Base-by-base conservation (phyloP, 1,140 invertebrate genomes). In the Archivesica marissinica region DNA sequence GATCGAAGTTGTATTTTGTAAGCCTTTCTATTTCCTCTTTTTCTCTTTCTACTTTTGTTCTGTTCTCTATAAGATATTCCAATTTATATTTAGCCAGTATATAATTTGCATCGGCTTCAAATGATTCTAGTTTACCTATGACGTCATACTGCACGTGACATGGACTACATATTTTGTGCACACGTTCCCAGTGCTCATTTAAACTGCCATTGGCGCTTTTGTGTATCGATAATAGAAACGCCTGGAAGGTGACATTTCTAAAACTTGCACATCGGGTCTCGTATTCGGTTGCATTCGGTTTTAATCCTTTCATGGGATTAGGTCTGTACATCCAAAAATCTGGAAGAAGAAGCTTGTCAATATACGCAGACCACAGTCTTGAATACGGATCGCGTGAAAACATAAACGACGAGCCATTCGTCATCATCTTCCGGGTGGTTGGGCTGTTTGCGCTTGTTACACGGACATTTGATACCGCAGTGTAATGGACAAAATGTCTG, bases 331-430 rank as follows among this genome's bases (percentile, higher is more conserved):
- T 38, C 82, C 83, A 86, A 38, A 82, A 87, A 52, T 85, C 86
- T 6, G 78, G 83, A 15, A 88, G 83, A 25, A 86, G 82, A 30
- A 85, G 81, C 66, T 89, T 89, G 64, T 89, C 87, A 39, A 89
- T 82, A 54, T 85, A 89, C 23, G 87, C 82, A 0, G 89, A 88
- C 75, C 77, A 89, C 23, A 89, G 33, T 80, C 87, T 75, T 6
- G 79, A 64, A 68, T 87, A 89, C 2, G 89, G 89, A 35, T 88
- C 72, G 25, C 89, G 68, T 0, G 81, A 64, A 44, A 89, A 86
- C 83, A 89, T 85, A 47, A 89, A 77, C 28, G 38, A 25, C n/a
- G 52, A 50, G 4, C 33, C 44, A 50, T 50, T 68, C n/a, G 75
- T 30, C 30, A 80, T 52, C 35, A 41, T 4, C n/a, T 9, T 54